A percentile compares a stretch with the other conserved stretches of the same genome.
Conservation (phyloP, 1,140 invertebrate genomes). For the Paralvinella palmiformis region DNA sequence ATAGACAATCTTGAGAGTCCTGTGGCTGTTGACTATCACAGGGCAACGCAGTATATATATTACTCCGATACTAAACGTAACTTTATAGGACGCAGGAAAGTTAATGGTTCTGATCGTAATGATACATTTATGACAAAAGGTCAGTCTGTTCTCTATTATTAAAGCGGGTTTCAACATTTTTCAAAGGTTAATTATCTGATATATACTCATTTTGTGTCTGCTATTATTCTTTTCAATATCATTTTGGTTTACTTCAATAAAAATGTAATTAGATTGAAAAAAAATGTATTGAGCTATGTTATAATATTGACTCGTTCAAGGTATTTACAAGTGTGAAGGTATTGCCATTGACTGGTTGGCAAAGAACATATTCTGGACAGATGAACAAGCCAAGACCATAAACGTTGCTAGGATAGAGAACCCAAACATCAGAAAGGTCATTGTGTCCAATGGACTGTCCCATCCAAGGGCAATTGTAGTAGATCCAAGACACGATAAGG, state of each 20-base stretch:
- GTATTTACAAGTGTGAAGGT: slow-evolving; percentile 73
- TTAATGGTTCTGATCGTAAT: slow-evolving; percentile 45
- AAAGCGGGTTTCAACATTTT: too few relatives aligned
- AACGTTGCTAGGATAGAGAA: slow-evolving; percentile 59
- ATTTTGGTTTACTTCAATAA: background rate
- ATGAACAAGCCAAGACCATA: slow-evolving; percentile 60
- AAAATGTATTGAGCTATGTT: too few relatives aligned
- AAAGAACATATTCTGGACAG: slow-evolving; percentile 86
- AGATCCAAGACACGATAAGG: slow-evolving; percentile 35
- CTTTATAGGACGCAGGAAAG: slow-evolving; percentile 50
- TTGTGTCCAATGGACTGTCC: slow-evolving; percentile 83
- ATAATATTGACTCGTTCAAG: slow-evolving; percentile 32
- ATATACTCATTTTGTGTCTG: slow-evolving; percentile 5
- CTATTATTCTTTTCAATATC: background rate
- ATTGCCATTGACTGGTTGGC: slow-evolving; percentile 89
- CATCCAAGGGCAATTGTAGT: slow-evolving; percentile 84
- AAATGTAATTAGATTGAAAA: background rate
- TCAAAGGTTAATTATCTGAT: background rate
- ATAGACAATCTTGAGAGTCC: slow-evolving; percentile 60
- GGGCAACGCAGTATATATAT: slow-evolving; percentile 60
- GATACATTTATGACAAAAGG: slow-evolving; percentile 43
- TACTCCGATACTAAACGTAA: slow-evolving; percentile 61
- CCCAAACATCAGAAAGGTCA: slow-evolving; percentile 61
- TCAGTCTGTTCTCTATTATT: too few relatives aligned
- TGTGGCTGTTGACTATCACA: slow-evolving; percentile 65